phyloP scores from a whole-genome alignment of 2,888 invertebrate species.

The Aporophyla lueneburgensis region DNA sequence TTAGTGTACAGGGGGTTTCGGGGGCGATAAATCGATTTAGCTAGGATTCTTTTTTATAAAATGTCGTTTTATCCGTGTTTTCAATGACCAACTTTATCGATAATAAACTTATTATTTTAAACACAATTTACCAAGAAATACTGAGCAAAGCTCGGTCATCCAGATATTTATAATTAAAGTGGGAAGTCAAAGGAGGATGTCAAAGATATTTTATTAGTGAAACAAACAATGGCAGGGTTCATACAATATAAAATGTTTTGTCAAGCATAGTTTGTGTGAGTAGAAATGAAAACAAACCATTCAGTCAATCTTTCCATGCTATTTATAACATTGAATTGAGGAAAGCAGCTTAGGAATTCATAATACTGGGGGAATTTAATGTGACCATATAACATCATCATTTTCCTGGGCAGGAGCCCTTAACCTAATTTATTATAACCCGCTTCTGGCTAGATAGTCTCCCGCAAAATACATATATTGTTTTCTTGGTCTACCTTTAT shows the following conservation, averaged over 20 bases:
- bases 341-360: neutral
- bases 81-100: too few relatives aligned
- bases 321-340: slow-evolving; percentile 30
- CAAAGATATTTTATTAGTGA: slow-evolving; percentile 1
- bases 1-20: too few relatives aligned
- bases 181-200: slow-evolving; percentile 12
- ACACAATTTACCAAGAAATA: too few relatives aligned
- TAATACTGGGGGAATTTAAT: neutral
- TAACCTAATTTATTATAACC: neutral
- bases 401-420: neutral
- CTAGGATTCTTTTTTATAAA: too few relatives aligned
- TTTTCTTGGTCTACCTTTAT: neutral
- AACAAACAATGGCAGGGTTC: neutral
- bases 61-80: too few relatives aligned
- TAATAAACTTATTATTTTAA: too few relatives aligned
- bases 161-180: too few relatives aligned
- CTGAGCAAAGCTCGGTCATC: too few relatives aligned
- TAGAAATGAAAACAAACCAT: slow-evolving; percentile 40
- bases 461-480: neutral
- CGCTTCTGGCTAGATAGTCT: too few relatives aligned
- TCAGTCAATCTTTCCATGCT: slow-evolving; percentile 21
- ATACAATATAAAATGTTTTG: slow-evolving; percentile 3
- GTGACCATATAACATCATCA: slow-evolving; percentile 2
- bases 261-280: slow-evolving; percentile 5
- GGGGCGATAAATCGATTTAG: too few relatives aligned